These are phyloP conservation scores for Ypsolopha sequella DNA, from an alignment of 2,888 invertebrate genomes.

Conservation along the genomic window DNA sequence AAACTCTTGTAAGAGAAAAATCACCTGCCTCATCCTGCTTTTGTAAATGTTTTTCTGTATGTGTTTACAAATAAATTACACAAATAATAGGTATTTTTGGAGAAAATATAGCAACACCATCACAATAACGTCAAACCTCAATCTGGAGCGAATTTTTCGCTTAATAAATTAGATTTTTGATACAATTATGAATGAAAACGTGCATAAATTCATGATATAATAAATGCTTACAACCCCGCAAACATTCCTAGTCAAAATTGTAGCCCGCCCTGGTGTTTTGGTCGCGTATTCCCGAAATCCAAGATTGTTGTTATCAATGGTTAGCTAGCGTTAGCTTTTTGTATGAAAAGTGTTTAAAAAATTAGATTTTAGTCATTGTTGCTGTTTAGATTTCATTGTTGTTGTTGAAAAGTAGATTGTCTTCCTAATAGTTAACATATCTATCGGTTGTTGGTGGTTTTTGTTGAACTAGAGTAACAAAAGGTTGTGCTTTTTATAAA, in stretches of 20 bases:
- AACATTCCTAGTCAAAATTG: background rate
- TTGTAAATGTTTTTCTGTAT: no score
- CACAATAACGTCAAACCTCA: conserved; percentile 42
- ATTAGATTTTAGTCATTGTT: conserved; percentile 18
- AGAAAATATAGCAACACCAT: conserved; percentile 22
- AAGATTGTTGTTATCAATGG: background rate
- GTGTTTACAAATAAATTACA: no score
- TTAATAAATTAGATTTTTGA: conserved; percentile 29
- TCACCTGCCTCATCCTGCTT: no score
- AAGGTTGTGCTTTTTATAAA: conserved; percentile 23
- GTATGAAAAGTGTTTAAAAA: conserved; percentile 6
- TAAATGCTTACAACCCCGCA: background rate
- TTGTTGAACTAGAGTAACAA: conserved; percentile 28
- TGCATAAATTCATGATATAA: conserved; percentile 2
- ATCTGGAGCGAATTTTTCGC: conserved; percentile 53
- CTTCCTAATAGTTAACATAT: conserved; percentile 23
- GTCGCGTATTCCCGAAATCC: background rate
- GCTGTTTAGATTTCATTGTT: conserved; percentile 21
- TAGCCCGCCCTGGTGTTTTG: background rate
- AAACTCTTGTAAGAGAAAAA: no score
- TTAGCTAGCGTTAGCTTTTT: background rate
- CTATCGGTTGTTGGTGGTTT: conserved; percentile 15
- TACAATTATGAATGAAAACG: conserved; percentile 58
- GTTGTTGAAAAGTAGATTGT: conserved; percentile 13
- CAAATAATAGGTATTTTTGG: no score